These are phyloP conservation scores for Malacoraja senta DNA, from an alignment of 2,797 vertebrate genomes.

Conservation along the genomic window DNA sequence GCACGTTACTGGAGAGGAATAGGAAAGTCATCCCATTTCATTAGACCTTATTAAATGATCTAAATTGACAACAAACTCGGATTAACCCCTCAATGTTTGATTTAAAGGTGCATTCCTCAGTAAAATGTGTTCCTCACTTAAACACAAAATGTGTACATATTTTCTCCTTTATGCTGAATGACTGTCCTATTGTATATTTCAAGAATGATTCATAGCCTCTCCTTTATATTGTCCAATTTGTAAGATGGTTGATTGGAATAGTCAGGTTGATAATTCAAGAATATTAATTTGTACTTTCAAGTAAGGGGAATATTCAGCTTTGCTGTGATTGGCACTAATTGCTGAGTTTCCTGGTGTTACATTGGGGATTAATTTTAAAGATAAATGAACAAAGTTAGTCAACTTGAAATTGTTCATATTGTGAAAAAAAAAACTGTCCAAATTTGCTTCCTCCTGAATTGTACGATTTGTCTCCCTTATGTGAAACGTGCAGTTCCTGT, in stretches of 20 bases:
- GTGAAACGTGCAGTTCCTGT: background rate
- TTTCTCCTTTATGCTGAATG: background rate
- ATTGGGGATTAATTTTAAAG: slow-evolving; percentile 11
- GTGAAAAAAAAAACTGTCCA: background rate
- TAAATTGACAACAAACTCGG: background rate
- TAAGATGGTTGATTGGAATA: background rate
- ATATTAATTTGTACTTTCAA: background rate
- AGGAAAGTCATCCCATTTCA: slow-evolving; percentile 8
- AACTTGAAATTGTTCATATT: background rate
- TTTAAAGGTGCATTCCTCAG: background rate
- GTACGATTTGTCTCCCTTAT: background rate
- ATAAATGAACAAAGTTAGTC: slow-evolving; percentile 9
- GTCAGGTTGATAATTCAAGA: background rate
- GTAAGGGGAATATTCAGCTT: background rate
- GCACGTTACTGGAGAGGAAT: background rate
- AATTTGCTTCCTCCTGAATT: background rate
- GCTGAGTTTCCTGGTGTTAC: background rate
- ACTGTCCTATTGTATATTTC: background rate
- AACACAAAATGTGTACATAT: too few species aligned
- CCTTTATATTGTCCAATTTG: background rate
- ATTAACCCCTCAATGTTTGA: background rate
- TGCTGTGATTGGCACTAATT: background rate
- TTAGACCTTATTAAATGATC: background rate
- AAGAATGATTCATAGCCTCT: background rate
- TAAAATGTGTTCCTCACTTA: background rate